Base-by-base conservation (phyloP, 2,888 invertebrate species). In the Drosophila koepferae region DNA sequence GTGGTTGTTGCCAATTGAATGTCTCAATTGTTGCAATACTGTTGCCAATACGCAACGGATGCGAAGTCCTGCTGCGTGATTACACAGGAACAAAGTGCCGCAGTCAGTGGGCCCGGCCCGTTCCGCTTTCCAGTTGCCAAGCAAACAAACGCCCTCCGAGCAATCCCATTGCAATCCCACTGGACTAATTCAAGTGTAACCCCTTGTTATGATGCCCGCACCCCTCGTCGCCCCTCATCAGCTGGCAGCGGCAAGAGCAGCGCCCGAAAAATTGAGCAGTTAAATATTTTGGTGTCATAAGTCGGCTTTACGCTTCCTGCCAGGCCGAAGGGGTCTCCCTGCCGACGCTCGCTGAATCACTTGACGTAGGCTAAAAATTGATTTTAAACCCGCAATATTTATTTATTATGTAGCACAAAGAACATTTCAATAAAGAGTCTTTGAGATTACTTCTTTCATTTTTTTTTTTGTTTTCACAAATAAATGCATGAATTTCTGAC, bases 261-360 rank as follows among this genome's bases (percentile, higher is more conserved):
- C 75, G 81, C 72, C 79, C 74, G 81, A 86, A 91, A 51, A 92
- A 91, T 91, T 90, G 89, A 90, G 89, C 91, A 90, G 90, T 92
- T 91, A 90, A 91, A 91, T 82, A 90, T 90, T 92, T 91, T 86
- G 91, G 92, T 92, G 92, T 92, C 91, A 92, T 88, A 92, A 92
- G 92, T 91, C 90, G 92, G 80, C 86, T 88, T 90, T 91, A 86
- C 84, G 62, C 55, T 40, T 20, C 43, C 53, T 40, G 56, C 18
- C 1, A 31, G 10, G n/a, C 2, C 10, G 31, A 5, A 16, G 48
- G 12, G 8, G 14, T 41, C 31, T n/a, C 44, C 41, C n/a, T 5
- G 0, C 10, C 14, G 5, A 10, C 38, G 9, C 4, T 31, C 6
- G 1, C 41, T 10, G n/a, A 38, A 20, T 56, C 67, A 18, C 14